Base-by-base conservation (phyloP, 2,888 invertebrate species). In the Eupithecia dodoneata region DNA sequence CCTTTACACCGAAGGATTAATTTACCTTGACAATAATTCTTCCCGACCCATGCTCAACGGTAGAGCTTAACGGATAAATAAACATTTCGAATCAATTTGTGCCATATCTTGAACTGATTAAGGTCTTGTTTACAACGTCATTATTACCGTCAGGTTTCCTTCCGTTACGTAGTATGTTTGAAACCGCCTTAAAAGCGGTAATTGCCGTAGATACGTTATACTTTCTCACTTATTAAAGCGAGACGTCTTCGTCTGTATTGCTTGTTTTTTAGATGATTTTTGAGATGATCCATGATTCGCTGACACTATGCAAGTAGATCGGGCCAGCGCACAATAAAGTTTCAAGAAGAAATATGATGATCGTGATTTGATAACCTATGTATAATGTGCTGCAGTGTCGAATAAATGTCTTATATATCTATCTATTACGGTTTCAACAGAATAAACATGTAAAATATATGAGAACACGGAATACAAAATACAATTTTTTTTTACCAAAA, bases 201-300 rank as follows among this genome's bases (percentile, higher is more conserved):
- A 88, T 84, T 86, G 81, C 81, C 72, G 75, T 78, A 55, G 73
- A 78, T 82, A 83, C 82, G 84, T 83, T 79, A 88, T 88, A 87
- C 88, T 89, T 89, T 90, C 88, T 88, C 86, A 85, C 85, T 87
- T 84, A 87, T 86, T 87, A 87, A 85, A 81, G 82, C 80, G 83
- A 84, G 81, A 81, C 79, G 79, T 78, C 79, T 78, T 63, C 30
- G 65, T 76, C 65, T 9, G 55, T 59, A 71, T 74, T n/a, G 44
- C 72, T 73, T 44, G 49, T 77, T 77, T 76, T 75, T 76, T 72
- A 74, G n/a, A n/a, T n/a, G n/a, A n/a, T n/a, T n/a, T n/a, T n/a
- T n/a, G n/a, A n/a, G n/a, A n/a, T 72, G 15, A 30, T 49, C 76
- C 18, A 42, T 71, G 59, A 71, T 72, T 72, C 10, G 76, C 70